A percentile compares a stretch with the other conserved stretches of the same genome.
Conservation (phyloP, 2,888 invertebrate genomes). For the Antheraea yamamai region DNA sequence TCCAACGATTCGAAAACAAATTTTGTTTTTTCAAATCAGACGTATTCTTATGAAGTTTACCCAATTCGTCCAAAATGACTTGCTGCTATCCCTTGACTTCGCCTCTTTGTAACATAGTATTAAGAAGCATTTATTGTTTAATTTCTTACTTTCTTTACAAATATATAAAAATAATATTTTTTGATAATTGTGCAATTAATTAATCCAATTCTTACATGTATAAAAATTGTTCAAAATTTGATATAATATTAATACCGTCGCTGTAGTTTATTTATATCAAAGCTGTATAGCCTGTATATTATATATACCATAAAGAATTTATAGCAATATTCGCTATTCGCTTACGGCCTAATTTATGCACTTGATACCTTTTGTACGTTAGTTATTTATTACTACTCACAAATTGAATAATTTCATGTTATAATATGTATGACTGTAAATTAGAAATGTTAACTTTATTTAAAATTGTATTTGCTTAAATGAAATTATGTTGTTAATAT, state of each 20-base stretch:
- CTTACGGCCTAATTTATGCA: neutral
- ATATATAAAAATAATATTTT: neutral
- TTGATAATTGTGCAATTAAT: neutral
- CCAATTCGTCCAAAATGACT: slow-evolving; percentile 15
- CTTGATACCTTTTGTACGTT: neutral
- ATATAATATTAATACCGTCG: neutral
- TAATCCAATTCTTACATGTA: neutral
- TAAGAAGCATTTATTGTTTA: neutral
- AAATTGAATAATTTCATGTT: neutral
- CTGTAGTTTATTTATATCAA: neutral
- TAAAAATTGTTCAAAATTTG: neutral
- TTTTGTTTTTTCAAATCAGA: neutral
- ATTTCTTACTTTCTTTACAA: neutral
- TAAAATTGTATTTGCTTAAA: neutral
- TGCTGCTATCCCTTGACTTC: neutral
- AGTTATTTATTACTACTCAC: neutral
- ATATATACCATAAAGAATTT: neutral
- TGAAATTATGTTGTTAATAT: neutral
- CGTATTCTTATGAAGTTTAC: slow-evolving; percentile 13
- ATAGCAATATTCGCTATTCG: neutral
- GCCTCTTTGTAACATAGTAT: neutral
- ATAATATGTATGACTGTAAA: neutral
- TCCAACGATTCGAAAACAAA: neutral
- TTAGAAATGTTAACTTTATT: neutral
- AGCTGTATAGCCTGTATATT: neutral